Conservation (phyloP, 2,797 vertebrate genomes). For the Buphagus erythrorhynchus region DNA sequence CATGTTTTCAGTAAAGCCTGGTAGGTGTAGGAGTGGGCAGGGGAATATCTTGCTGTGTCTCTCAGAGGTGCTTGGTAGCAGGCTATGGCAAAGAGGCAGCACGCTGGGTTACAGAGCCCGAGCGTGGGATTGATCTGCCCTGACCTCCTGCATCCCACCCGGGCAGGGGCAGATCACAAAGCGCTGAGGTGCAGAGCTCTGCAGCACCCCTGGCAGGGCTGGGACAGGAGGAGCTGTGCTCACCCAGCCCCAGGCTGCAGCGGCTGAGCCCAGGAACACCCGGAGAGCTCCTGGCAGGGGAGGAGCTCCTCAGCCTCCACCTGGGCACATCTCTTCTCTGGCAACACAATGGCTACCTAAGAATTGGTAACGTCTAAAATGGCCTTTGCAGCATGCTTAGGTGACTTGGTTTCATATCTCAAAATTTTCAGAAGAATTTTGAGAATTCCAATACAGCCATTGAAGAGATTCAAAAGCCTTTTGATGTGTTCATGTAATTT, state of each 20-base stretch:
- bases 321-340: not conserved
- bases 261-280: not conserved
- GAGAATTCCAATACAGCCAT: not conserved
- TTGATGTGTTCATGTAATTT: not conserved
- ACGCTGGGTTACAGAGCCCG: not conserved
- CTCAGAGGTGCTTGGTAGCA: accelerated
- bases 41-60: too few relatives aligned
- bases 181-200: not conserved
- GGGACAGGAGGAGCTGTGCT: not conserved
- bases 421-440: not conserved
- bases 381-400: not conserved
- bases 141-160: not conserved
- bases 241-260: not conserved
- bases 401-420: not conserved
- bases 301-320: not conserved
- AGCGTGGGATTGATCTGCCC: not conserved
- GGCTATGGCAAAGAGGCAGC: not conserved
- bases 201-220: not conserved
- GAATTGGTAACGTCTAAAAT: not conserved
- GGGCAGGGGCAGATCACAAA: not conserved
- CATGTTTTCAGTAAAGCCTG: not conserved
- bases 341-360: not conserved
- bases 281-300: accelerated
- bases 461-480: not conserved
- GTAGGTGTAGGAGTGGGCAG: accelerated